Evolutionary conservation across 2,113 vertebrate species (phyloP).

Genomic region (Oplegnathus fasciatus): DNA sequence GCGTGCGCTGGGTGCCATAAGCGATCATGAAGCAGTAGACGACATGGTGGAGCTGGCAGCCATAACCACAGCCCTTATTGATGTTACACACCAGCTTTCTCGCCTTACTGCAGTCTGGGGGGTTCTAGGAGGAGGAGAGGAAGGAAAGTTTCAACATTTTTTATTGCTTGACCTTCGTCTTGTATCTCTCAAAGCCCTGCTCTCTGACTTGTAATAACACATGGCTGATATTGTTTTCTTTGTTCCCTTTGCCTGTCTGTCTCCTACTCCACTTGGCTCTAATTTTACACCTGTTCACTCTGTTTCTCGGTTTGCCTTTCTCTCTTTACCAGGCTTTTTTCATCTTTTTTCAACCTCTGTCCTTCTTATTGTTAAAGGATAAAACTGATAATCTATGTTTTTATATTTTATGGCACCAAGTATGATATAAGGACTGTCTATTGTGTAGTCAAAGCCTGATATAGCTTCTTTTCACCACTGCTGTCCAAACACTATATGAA

Average conservation of each 20-base stretch:
- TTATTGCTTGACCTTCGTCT: conserved; percentile 72
- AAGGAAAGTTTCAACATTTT: conserved; percentile 57
- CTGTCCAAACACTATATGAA: no score
- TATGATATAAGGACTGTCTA: background rate
- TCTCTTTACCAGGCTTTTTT: background rate
- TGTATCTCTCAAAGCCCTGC: conserved; percentile 51
- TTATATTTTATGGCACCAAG: background rate
- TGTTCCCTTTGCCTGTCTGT: conserved; percentile 30
- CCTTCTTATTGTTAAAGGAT: background rate
- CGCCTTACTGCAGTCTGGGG: conserved; percentile 96
- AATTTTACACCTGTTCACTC: conserved; percentile 32
- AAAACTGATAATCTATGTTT: background rate
- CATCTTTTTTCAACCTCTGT: background rate
- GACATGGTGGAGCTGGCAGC: conserved; percentile 98
- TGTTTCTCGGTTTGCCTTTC: conserved; percentile 15
- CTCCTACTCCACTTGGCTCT: conserved; percentile 22
- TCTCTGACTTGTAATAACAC: conserved; percentile 71
- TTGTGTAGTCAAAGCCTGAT: background rate
- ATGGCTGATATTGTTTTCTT: conserved; percentile 64
- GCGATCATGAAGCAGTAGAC: conserved; percentile 99
- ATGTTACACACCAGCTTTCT: conserved; percentile 98
- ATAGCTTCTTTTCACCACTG: background rate
- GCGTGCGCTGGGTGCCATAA: conserved; percentile 94
- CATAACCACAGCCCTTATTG: conserved; percentile 99
- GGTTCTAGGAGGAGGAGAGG: conserved; percentile 86